phyloP scores from a whole-genome alignment of 2,113 vertebrate genomes.

The Raphicerus campestris region DNA sequence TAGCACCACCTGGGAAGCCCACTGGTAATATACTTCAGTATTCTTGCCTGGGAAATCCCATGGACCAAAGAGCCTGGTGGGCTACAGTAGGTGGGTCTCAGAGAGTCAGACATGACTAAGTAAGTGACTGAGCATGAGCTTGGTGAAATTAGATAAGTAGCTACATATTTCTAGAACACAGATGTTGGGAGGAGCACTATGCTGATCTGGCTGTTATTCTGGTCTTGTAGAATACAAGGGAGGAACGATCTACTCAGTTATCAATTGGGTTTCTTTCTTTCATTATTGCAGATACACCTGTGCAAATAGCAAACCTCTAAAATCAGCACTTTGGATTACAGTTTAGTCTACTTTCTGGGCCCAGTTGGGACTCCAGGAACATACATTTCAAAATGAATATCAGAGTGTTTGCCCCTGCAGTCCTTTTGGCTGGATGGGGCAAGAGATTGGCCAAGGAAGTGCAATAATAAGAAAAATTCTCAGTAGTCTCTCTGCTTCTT shows the following conservation, averaged over 20 bases:
- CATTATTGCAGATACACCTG: background rate
- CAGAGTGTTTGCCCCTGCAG: background rate
- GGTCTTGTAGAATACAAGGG: background rate
- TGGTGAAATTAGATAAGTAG: background rate
- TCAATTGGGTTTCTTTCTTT: conserved; percentile 13
- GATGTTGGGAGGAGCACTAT: background rate
- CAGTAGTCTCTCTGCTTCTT: background rate
- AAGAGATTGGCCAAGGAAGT: background rate
- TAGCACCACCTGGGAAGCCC: background rate
- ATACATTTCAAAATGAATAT: conserved; percentile 41
- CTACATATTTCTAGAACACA: conserved; percentile 25
- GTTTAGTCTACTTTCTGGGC: background rate
- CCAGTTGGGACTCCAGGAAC: background rate
- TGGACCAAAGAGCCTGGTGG: background rate
- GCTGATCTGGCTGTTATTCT: background rate
- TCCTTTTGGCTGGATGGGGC: background rate
- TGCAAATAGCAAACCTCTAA: conserved; percentile 14
- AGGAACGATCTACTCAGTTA: background rate
- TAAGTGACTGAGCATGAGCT: background rate
- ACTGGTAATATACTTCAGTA: background rate
- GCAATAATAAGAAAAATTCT: background rate
- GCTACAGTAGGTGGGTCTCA: background rate
- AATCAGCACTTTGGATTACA: conserved; percentile 39
- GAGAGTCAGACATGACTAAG: background rate
- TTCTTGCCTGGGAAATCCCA: background rate